Evolutionary conservation across 2,113 vertebrate species (phyloP), one percentile per base, ranked within the genome.

Genomic region (Xyliphius kryptos): DNA sequence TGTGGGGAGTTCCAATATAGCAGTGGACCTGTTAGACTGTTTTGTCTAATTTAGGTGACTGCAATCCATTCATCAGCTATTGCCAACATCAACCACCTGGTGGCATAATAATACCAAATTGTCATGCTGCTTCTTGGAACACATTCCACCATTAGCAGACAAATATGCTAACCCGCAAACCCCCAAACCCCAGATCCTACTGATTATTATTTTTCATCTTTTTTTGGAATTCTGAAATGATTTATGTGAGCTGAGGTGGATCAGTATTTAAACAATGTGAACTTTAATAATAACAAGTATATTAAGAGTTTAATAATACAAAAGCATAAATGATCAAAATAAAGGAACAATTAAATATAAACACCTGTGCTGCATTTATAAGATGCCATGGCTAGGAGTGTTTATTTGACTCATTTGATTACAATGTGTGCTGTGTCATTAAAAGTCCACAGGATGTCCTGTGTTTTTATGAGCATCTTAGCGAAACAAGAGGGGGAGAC

Each of bases 371-470:
- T 63, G 21, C 46, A 21, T 69, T 66, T 65, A 77, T 73, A 61
- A 57, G 66, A 71, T 80, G 70, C n/a, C n/a, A 81, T 73, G 80
- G 70, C 79, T 74, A 41, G 69, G 64, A 75, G 73, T 74, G 81
- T 80, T 85, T 76, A 77, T 79, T 78, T 80, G 78, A 82, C 71
- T 81, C 76, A 79, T 76, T 61, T 81, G 75, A 79, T 83, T 81
- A 83, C 76, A 80, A 80, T 84, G 72, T 49, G 60, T 76, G 76
- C 74, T 56, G 50, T 81, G 81, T 78, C 77, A 76, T 83, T 83
- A 85, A 80, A 74, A 74, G 81, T 70, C 76, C 69, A 52, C 77
- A 83, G 80, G 80, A 85, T 83, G 81, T 79, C 77, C 77, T 82
- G 72, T 50, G 60, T 74, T 79, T 87, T 85, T 82, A 83, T 78